phyloP scores from a whole-genome alignment of 2,797 vertebrate species.

The Accipiter badius region DNA sequence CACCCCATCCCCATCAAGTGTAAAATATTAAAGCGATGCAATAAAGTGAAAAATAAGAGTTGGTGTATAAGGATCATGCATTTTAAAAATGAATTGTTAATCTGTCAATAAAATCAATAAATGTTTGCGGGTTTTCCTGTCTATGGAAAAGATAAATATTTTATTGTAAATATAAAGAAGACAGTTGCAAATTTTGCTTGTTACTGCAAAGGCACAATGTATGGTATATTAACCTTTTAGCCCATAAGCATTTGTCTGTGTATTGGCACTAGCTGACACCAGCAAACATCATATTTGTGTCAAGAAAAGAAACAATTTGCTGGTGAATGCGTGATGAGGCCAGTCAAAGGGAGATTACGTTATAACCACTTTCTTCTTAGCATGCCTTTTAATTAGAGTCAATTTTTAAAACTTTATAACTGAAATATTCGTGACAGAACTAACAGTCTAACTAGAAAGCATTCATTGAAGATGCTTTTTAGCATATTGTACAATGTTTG shows the following conservation, averaged over 20 bases:
- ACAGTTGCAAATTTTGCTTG: not conserved
- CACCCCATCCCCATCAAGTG: not conserved
- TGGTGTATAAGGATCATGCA: not conserved
- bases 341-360: slow-evolving; percentile 11
- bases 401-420: not conserved
- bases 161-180: not conserved
- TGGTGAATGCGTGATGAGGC: not conserved
- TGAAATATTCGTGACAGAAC: slow-evolving; percentile 25
- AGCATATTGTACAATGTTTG: not conserved
- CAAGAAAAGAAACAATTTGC: not conserved
- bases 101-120: not conserved
- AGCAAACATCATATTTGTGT: not conserved
- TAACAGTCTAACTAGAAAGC: not conserved
- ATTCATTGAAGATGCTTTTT: not conserved
- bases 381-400: not conserved
- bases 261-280: not conserved
- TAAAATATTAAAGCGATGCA: not conserved
- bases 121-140: not conserved
- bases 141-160: not conserved
- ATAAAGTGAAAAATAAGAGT: not conserved
- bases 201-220: not conserved
- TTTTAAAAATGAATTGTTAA: not conserved
- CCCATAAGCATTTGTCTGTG: not conserved
- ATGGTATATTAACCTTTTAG: not conserved
- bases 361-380: not conserved